Evolutionary conservation across 92 coral and sea anemone genomes (phyloP), one percentile per base, ranked within the genome.

Genomic region (Pocillopora meandrina): DNA sequence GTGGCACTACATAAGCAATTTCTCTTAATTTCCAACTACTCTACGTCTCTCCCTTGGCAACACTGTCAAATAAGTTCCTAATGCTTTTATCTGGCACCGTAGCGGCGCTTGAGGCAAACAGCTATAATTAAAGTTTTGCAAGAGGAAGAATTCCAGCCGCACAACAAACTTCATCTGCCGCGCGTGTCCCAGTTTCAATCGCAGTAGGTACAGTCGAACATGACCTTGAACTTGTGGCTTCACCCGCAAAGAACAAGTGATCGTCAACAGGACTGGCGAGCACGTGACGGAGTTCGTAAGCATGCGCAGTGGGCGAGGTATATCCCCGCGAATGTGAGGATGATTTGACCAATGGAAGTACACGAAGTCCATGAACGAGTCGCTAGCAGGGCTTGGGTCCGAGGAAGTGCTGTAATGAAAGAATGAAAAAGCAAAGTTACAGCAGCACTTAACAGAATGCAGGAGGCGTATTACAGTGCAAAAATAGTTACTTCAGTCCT

Each of bases 261-360:
- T 88, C 89, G 6, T 76, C 90, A 61, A 95, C 89, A n/a, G 95
- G 86, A 60, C 81, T 93, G 65, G 96, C 98, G n/a, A 95, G 91
- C 79, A 92, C 88, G 79, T 94, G 86, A 12, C 93, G 98, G 52
- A 89, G 77, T 18, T 90, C 93, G 85, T 91, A 85, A 79, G 98
- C 93, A 86, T 87, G 79, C 9, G 71, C 94, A 76, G 98, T 94
- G 3, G 95, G 98, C 13, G 95, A 90, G 67, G 93, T 92, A 67
- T 95, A 95, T 12, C 95, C 98, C 97, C 97, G 61, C 98, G 97
- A 61, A 95, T 85, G 56, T 73, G 93, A 65, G 95, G 98, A 82
- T 95, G 91, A 15, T 87, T 91, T 16, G 92, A 93, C 98, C 98
- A 95, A 76, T 95, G 95, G 31, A 89, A 90, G 81, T 91, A 93